Base-by-base conservation (phyloP, 2,113 vertebrate species). In the Mugil cephalus region DNA sequence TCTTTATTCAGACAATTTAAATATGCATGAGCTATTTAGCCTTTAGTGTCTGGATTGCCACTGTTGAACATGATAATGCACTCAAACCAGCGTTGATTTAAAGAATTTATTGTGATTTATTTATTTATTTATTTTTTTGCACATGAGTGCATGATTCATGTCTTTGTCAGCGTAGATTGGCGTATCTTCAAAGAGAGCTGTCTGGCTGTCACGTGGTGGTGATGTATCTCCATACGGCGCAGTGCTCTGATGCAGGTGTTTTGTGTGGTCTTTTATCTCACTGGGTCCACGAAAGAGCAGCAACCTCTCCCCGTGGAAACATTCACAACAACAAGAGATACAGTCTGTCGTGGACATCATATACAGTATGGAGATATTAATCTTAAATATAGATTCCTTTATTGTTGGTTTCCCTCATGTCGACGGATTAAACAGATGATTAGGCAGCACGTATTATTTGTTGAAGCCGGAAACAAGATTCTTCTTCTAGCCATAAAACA, bases 1-100 rank as follows among this genome's bases (percentile, higher is more conserved):
- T 76, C 65, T 81, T 87, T 74, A 79, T 89, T 79, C 58, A 67
- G 12, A 47, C 6, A 11, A 11, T 69, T 78, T 58, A 52, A 85
- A 82, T 75, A 79, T 86, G 67, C 52, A 83, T 45, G 63, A 19
- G 13, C 52, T 5, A 70, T 87, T 82, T 79, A 74, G 38, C 58
- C 63, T 1, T 61, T 48, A 52, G 18, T 52, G 14, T 19, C 8
- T 36, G 35, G 39, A 59, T 10, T 59, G 71, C 48, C 15, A 62
- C 36, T 40, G 54, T n/a, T 4, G 15, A 43, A 69, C 43, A 24
- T n/a, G 60, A 45, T 65, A 19, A 55, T 71, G 54, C 40, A 30
- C 34, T 68, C 14, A 70, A 50, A 40, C 58, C 62, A 74, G 52
- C 8, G 13, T 35, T 77, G 21, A 69, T 69, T 66, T 64, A 52